Evolutionary conservation across 2,888 invertebrate species (phyloP).

Genomic region (Cerceris ruficornis): DNA sequence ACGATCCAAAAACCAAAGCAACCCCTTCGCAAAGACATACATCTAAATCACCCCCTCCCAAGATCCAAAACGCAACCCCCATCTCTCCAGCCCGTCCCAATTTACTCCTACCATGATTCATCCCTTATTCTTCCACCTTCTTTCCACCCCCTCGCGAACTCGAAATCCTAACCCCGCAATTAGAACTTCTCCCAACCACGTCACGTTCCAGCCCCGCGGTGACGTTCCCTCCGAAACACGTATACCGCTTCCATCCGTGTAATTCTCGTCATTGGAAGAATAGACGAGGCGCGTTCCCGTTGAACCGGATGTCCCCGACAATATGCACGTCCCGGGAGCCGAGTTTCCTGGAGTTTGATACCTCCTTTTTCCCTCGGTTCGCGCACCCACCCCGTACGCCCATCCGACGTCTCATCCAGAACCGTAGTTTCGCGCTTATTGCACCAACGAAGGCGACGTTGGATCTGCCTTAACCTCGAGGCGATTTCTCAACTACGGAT

Average conservation of each 20-base stretch:
- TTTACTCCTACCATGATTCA: background rate
- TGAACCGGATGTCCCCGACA: conserved; percentile 8
- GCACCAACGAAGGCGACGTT: conserved; percentile 43
- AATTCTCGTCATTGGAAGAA: conserved; percentile 27
- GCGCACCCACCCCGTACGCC: background rate
- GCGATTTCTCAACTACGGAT: conserved; percentile 55
- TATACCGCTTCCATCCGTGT: conserved; percentile 16
- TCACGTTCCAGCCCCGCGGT: conserved; percentile 25
- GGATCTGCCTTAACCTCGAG: conserved; percentile 41
- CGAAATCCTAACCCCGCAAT: conserved; percentile 10
- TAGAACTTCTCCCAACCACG: conserved; percentile 31
- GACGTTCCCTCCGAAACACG: conserved; percentile 48
- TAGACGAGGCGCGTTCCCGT: conserved; percentile 44
- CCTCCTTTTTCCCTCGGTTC: conserved; percentile 31
- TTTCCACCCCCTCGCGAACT: background rate
- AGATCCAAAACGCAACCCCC: too few species aligned
- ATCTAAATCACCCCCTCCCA: too few species aligned
- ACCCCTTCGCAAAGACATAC: too few species aligned
- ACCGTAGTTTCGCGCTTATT: conserved; percentile 45
- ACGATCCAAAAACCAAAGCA: too few species aligned
- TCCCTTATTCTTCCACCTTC: background rate
- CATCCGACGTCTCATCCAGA: background rate
- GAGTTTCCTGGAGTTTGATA: conserved; percentile 49
- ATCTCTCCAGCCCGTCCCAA: too few species aligned
- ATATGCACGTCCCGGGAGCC: conserved; percentile 31